Percentiles rank a stretch among this genome's conserved stretches.
These are phyloP conservation scores for Toxotes lorentzi DNA, from an alignment of 2,797 vertebrate genomes.

Conservation along the genomic window DNA sequence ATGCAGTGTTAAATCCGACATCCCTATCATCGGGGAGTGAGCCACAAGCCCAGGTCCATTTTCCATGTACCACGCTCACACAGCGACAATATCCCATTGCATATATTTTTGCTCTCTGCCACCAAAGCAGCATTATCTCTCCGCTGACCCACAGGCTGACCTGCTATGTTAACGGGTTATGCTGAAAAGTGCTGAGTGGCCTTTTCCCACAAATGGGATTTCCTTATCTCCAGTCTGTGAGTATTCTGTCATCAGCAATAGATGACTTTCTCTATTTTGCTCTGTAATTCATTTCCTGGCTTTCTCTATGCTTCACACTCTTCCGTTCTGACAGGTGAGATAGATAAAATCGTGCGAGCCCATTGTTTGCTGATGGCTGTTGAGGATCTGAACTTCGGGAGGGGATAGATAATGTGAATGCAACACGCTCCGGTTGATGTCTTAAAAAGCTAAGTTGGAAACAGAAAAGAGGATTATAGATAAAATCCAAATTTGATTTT, in stretches of 20 bases:
- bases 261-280: constrained; percentile 66
- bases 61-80: constrained; percentile 38
- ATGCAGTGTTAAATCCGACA: constrained; percentile 30
- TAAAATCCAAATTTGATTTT: constrained; percentile 49
- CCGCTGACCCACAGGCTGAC: constrained; percentile 69
- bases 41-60: constrained; percentile 19
- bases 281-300: constrained; percentile 71
- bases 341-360: constrained; percentile 52
- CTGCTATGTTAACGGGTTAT: constrained; percentile 68
- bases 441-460: background rate
- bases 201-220: constrained; percentile 80
- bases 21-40: background rate
- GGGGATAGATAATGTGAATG: constrained; percentile 18
- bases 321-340: constrained; percentile 54
- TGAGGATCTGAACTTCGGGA: constrained; percentile 24
- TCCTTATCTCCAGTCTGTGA: constrained; percentile 79
- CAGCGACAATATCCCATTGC: constrained; percentile 48
- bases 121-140: constrained; percentile 60
- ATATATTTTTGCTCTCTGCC: constrained; percentile 43
- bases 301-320: constrained; percentile 47
- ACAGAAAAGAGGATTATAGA: constrained; percentile 26
- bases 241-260: constrained; percentile 70
- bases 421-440: background rate
- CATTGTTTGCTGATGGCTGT: constrained; percentile 45
- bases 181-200: constrained; percentile 77